phyloP scores from a whole-genome alignment of 2,113 vertebrate species.

The Neogale vison region DNA sequence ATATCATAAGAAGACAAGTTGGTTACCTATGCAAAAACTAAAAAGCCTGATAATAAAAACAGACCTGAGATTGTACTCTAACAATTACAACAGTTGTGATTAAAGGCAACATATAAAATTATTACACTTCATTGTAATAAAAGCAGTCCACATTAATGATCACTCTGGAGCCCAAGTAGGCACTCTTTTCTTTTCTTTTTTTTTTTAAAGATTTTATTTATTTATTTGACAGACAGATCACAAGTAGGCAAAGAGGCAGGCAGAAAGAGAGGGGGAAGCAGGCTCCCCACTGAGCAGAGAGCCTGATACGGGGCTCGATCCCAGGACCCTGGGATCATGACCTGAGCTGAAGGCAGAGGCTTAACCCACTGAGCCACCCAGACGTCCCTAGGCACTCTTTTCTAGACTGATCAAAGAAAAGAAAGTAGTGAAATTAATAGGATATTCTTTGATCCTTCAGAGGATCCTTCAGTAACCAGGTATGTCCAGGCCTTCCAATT shows the following conservation, averaged over 20 bases:
- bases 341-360: no score
- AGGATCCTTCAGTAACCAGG: not conserved
- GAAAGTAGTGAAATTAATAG: not conserved
- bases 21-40: conserved; percentile 29
- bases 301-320: no score
- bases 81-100: not conserved
- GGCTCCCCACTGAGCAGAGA: no score
- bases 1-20: conserved; percentile 19
- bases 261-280: no score
- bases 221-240: no score
- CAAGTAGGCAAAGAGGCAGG: no score
- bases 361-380: no score
- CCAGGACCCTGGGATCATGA: no score
- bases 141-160: not conserved
- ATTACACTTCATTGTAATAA: not conserved
- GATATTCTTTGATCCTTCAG: not conserved
- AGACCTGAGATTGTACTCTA: not conserved
- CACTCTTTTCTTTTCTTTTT: not conserved
- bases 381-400: not conserved
- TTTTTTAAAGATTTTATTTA: no score
- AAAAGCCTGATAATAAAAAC: not conserved
- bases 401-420: conserved; percentile 29
- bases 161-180: not conserved
- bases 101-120: not conserved
- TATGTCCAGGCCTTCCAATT: not conserved